These are phyloP conservation scores for Cliona cf. orientalis DNA, from an alignment of 37 sponge, comb jelly and placozoan genomes.

Conservation along the genomic window DNA sequence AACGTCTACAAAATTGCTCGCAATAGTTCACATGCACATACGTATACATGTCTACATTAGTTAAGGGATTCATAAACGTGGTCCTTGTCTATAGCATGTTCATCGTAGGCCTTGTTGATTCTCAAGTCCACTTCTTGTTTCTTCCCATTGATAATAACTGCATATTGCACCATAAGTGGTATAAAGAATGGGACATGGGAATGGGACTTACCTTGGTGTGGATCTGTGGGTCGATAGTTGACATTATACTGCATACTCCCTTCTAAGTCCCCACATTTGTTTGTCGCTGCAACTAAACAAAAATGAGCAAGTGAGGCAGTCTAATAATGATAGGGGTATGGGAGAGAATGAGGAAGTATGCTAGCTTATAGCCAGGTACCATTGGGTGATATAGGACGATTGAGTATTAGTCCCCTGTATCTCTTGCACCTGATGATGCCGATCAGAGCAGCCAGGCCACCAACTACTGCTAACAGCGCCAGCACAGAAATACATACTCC, in stretches of 20 bases:
- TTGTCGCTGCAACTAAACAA: too few species aligned
- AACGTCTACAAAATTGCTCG: neutral
- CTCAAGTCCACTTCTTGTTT: neutral
- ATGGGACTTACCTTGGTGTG: neutral
- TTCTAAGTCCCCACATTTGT: neutral
- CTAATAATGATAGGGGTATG: too few species aligned
- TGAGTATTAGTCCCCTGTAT: too few species aligned
- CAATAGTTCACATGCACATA: neutral
- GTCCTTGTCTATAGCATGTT: neutral
- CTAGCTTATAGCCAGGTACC: too few species aligned
- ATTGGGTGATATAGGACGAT: too few species aligned
- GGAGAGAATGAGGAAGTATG: too few species aligned
- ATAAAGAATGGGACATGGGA: neutral
- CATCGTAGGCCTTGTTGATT: constrained; percentile 1
- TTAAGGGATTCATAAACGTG: constrained; percentile 4
- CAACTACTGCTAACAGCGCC: neutral
- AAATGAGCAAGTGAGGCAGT: too few species aligned
- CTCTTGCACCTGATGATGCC: too few species aligned
- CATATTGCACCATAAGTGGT: too few species aligned
- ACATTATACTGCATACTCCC: neutral
- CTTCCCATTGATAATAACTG: neutral
- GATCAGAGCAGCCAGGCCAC: neutral
- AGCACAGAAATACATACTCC: neutral
- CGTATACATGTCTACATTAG: constrained; percentile 2
- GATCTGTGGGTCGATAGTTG: neutral